Evolutionary conservation across 2,888 invertebrate genomes (phyloP), one percentile per base, ranked within the genome.

Genomic region (Apotomis capreana): DNA sequence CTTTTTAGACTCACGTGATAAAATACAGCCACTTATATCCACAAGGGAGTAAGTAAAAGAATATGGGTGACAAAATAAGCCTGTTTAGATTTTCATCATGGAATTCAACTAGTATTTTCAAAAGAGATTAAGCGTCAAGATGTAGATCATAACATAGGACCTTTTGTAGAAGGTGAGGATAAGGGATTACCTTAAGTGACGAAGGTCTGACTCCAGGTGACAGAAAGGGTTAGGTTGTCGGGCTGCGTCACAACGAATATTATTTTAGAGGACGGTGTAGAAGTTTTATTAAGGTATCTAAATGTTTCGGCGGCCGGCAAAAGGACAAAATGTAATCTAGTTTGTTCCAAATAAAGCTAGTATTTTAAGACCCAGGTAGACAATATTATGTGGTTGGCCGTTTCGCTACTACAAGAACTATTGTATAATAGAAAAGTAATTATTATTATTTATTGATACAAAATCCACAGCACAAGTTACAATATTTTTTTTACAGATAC

Each of bases 231-330:
- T 61, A 51, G 36, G 61, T 9, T 49, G 49, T 61, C 10, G 26
- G 49, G 12, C 12, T 49, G 8, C 49, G n/a, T 58, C 37, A 58
- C 58, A 37, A 49, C 49, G 61, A n/a, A 61, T 49, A 61, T 61
- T 61, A 61, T 61, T 61, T 61, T 61, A 36, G 61, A 61, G 36
- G 26, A n/a, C 49, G 61, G n/a, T 36, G 12, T 49, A 61, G 49
- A 8, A 36, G n/a, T 61, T 49, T 61, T 61, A 61, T 60, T 10
- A 44, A 10, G 61, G 26, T 6, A 3, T 40, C 40, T 6, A 61
- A 36, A 49, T 12, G 12, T 46, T 5, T 5, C 4, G 26, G 12
- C 10, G 12, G 36, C 36, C 5, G 3, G 5, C 13, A 4, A 6
- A 10, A 15, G 44, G 9, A 13, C 15, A 46, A 15, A 5, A n/a